phyloP scores from a whole-genome alignment of 2,113 vertebrate genomes.

The Epinephelus cyanopodus region DNA sequence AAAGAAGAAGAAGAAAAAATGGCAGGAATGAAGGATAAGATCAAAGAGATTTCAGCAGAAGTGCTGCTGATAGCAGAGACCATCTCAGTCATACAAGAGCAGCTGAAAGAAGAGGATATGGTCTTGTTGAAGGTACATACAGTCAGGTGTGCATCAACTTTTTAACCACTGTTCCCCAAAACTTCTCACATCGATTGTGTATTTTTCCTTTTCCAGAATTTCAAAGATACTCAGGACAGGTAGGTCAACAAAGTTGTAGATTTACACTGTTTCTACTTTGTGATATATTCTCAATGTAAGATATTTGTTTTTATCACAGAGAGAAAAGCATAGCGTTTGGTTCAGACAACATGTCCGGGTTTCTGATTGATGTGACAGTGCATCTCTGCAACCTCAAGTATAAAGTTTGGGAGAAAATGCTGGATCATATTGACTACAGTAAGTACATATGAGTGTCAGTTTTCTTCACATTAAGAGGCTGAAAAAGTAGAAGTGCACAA shows the following conservation, averaged over 20 bases:
- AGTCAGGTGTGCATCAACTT: background rate
- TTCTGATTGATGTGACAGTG: slow-evolving; percentile 76
- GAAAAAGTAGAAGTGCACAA: background rate
- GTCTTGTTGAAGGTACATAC: slow-evolving; percentile 73
- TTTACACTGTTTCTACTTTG: background rate
- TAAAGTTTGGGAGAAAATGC: slow-evolving; percentile 81
- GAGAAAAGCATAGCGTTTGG: slow-evolving; percentile 41
- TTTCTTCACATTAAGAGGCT: background rate
- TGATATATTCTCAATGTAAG: background rate
- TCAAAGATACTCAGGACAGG: slow-evolving; percentile 76
- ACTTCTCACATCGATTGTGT: background rate
- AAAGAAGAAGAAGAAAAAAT: slow-evolving; percentile 77
- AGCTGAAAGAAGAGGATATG: slow-evolving; percentile 73
- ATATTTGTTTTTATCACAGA: slow-evolving; percentile 61
- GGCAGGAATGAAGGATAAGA: slow-evolving; percentile 61
- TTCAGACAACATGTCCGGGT: slow-evolving; percentile 65
- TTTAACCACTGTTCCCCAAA: background rate
- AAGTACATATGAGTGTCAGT: slow-evolving; percentile 47
- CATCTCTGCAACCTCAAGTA: slow-evolving; percentile 82
- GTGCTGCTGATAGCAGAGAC: slow-evolving; percentile 66
- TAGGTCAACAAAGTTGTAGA: slow-evolving; percentile 39
- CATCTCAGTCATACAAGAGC: slow-evolving; percentile 65
- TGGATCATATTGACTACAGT: slow-evolving; percentile 77
- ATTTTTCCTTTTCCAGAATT: slow-evolving; percentile 74
- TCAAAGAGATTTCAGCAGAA: slow-evolving; percentile 61